phyloP scores from a whole-genome alignment of 2,113 vertebrate genomes.

The Ameiurus melas region DNA sequence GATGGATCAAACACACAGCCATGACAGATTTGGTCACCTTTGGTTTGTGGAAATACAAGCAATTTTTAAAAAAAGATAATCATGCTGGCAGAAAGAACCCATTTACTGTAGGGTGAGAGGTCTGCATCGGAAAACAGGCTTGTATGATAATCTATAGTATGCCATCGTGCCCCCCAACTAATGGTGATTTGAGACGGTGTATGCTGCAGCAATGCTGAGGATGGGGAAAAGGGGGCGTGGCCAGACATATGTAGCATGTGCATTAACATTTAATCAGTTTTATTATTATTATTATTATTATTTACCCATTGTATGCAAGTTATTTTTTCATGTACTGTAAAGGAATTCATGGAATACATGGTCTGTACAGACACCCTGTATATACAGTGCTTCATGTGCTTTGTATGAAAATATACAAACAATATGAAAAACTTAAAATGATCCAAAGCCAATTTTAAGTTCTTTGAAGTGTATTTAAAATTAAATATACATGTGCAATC shows the following conservation, averaged over 20 bases:
- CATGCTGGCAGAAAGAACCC: background rate
- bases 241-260: background rate
- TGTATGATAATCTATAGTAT: background rate
- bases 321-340: background rate
- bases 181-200: background rate
- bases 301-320: background rate
- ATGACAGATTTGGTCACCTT: background rate
- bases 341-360: too few species aligned
- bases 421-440: too few species aligned
- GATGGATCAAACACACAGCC: background rate
- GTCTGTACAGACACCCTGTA: background rate
- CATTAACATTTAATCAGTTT: background rate
- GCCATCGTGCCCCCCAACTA: too few species aligned
- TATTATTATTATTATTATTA: too few species aligned
- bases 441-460: too few species aligned
- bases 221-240: background rate
- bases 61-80: background rate
- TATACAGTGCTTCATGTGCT: background rate
- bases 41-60: background rate
- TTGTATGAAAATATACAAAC: too few species aligned
- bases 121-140: background rate
- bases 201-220: background rate
- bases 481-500: conserved; percentile 9
- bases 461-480: too few species aligned
- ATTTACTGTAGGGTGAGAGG: background rate